Percentiles rank a stretch among this genome's conserved stretches.
phyloP scores from a whole-genome alignment of 2,888 invertebrate genomes.

The Drosophila nigricruria region DNA sequence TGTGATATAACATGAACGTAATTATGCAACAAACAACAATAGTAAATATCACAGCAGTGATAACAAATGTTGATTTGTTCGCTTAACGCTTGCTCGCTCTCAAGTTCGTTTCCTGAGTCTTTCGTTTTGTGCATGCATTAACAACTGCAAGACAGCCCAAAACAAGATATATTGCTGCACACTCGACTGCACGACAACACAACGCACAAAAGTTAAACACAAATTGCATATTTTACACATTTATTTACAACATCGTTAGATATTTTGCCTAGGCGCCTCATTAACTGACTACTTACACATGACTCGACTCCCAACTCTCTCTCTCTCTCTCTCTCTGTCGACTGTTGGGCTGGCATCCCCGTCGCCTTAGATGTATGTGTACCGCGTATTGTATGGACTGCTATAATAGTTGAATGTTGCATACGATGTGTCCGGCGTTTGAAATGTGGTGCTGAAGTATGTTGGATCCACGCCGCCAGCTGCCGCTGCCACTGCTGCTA shows the following conservation, averaged over 20 bases:
- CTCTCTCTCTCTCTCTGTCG: background rate
- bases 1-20: conserved; percentile 2
- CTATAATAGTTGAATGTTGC: conserved; percentile 80
- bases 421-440: conserved; percentile 76
- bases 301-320: conserved; percentile 46
- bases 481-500: conserved; percentile 61
- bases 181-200: conserved; percentile 24
- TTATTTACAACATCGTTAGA: conserved; percentile 69
- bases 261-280: conserved; percentile 69
- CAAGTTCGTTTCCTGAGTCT: conserved; percentile 77
- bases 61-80: conserved; percentile 47
- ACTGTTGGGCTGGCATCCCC: conserved; percentile 18
- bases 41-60: conserved; percentile 24
- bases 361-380: conserved; percentile 72
- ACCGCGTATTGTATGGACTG: conserved; percentile 76
- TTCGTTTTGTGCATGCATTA: conserved; percentile 48
- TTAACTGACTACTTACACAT: conserved; percentile 72
- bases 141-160: conserved; percentile 28
- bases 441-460: conserved; percentile 71
- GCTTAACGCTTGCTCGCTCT: conserved; percentile 67
- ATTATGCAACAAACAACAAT: conserved; percentile 43
- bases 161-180: conserved; percentile 31
- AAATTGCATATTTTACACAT: conserved; percentile 68
- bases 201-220: conserved; percentile 56
- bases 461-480: conserved; percentile 62